Percentiles rank a stretch among this genome's conserved stretches.
phyloP scores from a whole-genome alignment of 2,113 vertebrate genomes.

The Pongo pygmaeus region DNA sequence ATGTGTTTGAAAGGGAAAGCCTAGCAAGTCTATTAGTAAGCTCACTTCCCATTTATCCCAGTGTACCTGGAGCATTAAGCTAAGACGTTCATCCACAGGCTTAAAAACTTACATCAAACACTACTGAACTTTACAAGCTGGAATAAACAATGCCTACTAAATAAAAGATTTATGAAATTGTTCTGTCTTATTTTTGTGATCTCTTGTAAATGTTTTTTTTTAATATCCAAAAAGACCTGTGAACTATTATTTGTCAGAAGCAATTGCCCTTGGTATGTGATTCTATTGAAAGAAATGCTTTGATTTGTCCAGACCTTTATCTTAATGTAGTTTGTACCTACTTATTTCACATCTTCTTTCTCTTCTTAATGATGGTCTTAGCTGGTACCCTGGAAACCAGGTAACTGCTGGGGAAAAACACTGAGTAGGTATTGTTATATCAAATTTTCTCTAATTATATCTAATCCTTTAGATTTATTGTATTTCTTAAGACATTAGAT shows the following conservation, averaged over 20 bases:
- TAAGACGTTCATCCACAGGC: background rate
- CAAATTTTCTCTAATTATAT: background rate
- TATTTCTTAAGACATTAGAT: background rate
- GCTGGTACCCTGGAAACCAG: slow-evolving; percentile 20
- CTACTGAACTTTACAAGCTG: background rate
- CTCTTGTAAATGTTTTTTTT: background rate
- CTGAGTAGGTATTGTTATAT: background rate
- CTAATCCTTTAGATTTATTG: background rate
- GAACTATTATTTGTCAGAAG: background rate
- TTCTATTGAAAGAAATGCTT: background rate
- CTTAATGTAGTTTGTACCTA: background rate
- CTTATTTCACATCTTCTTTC: background rate
- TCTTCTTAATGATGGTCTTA: background rate
- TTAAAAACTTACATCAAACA: background rate
- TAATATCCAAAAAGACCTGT: background rate
- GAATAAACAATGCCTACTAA: slow-evolving; percentile 70
- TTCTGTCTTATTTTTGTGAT: slow-evolving; percentile 58
- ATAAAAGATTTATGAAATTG: slow-evolving; percentile 60
- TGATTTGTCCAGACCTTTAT: background rate
- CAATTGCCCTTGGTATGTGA: background rate
- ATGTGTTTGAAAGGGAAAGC: background rate
- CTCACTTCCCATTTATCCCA: background rate
- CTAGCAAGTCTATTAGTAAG: background rate
- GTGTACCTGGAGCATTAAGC: background rate
- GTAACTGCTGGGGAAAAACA: background rate